Conservation (phyloP, 2,797 vertebrate genomes). For the Lates japonicus region DNA sequence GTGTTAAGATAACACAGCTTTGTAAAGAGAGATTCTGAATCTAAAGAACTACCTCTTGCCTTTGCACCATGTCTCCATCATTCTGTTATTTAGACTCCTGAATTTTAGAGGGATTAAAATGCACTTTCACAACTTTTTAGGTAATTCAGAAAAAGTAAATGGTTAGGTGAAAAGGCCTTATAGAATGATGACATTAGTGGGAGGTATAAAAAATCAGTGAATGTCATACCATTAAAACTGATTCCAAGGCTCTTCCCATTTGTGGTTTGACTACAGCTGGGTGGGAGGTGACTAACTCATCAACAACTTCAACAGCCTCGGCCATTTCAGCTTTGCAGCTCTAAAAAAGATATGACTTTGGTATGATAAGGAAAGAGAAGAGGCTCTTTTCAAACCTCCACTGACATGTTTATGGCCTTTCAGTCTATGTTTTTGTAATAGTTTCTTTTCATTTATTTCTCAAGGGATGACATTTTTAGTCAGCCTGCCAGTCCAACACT, state of each 20-base stretch:
- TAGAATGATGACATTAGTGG: background rate
- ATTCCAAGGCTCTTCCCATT: conserved; percentile 22
- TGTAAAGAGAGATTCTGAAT: too few species aligned
- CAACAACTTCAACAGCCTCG: background rate
- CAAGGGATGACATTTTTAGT: background rate
- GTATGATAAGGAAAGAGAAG: background rate
- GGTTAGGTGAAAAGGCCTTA: conserved; percentile 7
- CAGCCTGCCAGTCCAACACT: background rate
- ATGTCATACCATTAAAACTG: conserved; percentile 21
- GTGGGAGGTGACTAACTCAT: conserved; percentile 21
- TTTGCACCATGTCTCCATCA: background rate
- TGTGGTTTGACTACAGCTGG: conserved; percentile 17
- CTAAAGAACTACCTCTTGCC: background rate
- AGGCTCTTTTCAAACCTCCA: background rate
- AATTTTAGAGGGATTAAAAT: background rate
- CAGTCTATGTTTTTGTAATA: background rate
- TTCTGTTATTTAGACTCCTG: background rate
- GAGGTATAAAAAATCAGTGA: conserved; percentile 6
- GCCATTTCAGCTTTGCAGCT: conserved; percentile 7
- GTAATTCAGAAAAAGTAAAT: conserved; percentile 8
- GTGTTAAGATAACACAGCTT: background rate
- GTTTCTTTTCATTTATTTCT: conserved; percentile 9
- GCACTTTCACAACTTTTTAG: too few species aligned
- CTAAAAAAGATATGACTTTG: conserved; percentile 3
- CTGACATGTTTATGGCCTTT: background rate